phyloP scores from a whole-genome alignment of 2,888 invertebrate species.

The Acleris cristana region DNA sequence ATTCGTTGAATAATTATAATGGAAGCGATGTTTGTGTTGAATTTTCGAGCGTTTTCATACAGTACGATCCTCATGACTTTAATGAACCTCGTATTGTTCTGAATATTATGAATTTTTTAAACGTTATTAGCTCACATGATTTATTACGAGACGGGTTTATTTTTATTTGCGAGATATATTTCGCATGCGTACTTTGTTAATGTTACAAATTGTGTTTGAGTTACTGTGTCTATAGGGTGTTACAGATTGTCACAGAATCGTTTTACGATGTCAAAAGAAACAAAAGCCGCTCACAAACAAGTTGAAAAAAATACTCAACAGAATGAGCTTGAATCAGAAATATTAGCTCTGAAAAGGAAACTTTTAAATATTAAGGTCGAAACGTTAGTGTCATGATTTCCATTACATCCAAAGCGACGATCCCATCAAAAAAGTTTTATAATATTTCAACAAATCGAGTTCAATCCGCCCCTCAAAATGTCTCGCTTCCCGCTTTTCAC shows the following conservation, averaged over 20 bases:
- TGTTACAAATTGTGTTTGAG: too few species aligned
- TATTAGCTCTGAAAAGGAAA: too few species aligned
- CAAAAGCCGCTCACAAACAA: too few species aligned
- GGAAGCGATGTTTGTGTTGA: constrained; percentile 23
- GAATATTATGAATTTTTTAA: constrained; percentile 10
- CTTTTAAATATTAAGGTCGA: too few species aligned
- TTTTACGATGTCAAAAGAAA: too few species aligned
- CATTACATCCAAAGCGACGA: constrained; percentile 21
- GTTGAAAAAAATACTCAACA: too few species aligned
- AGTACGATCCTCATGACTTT: constrained; percentile 8
- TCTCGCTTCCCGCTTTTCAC: constrained; percentile 33
- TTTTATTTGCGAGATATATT: neutral
- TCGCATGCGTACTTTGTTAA: too few species aligned
- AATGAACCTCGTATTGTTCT: constrained; percentile 13
- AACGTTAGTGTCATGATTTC: constrained; percentile 3
- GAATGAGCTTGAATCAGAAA: too few species aligned
- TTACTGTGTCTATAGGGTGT: too few species aligned
- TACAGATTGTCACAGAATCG: too few species aligned
- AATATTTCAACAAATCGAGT: constrained; percentile 28
- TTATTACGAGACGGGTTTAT: neutral
- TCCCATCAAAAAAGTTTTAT: constrained; percentile 28
- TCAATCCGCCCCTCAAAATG: constrained; percentile 29
- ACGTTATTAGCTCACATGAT: neutral
- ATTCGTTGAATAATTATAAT: constrained; percentile 29
- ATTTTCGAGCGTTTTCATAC: constrained; percentile 15